Base-by-base conservation (phyloP, 2,888 invertebrate species). In the Papilio elwesi region DNA sequence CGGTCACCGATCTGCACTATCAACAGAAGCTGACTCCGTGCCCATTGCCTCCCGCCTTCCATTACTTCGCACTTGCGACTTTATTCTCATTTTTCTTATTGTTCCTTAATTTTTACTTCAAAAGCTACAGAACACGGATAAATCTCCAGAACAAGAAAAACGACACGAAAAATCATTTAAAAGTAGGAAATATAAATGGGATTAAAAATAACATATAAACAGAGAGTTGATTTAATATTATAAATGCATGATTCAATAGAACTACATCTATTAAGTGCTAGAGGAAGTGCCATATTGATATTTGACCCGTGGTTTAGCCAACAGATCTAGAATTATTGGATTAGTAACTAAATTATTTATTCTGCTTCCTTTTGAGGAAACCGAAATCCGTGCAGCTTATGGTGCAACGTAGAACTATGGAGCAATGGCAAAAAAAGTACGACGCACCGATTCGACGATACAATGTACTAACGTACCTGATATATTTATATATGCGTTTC, bases 61-160 rank as follows among this genome's bases (percentile, higher is more conserved):
- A 95, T n/a, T 92, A 91, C 81, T 94, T 95, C 83, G 94, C 96
- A 75, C 81, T 92, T 43, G 80, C 91, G 11, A 94, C 95, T 78
- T 93, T 95, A 2, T 80, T 84, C 0, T 91, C 95, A 0, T 96
- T 96, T 84, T 93, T 96, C 53, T 92, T 95, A 70, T 91, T 96
- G 7, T 96, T 96, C 81, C 90, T 95, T 76, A 94, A 95, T 68
- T 96, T 96, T 85, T 96, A 96, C 78, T 76, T 90, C 68, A 82
- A 79, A 63, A 92, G 85, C 72, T 93, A 93, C 74, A 53, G 48
- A 13, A 13, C 0, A n/a, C n/a, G 49, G 8, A 49, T 13, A 49
- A 12, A 65, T 65, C 36, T 36, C 51, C 36, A 36, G n/a, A 65
- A 62, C 6, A 62, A 65, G 36, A n/a, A 65, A 51, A 2, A 9